Conservation (phyloP, 2,888 invertebrate species). For the Adelphocoris suturalis region DNA sequence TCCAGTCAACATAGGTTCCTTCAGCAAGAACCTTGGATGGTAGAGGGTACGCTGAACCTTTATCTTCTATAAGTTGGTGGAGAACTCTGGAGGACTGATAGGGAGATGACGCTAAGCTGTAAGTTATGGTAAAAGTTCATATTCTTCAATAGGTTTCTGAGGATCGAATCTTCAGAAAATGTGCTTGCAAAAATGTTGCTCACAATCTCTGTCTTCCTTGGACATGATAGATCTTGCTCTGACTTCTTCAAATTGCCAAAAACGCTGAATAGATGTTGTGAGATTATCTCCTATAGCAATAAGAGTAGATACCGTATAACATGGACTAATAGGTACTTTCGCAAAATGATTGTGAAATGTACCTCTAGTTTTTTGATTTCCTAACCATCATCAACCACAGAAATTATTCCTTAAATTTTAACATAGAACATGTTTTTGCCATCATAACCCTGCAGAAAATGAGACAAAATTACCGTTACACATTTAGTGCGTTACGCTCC, state of each 20-base stretch:
- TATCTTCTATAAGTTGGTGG: constrained; percentile 74
- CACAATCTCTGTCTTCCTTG: constrained; percentile 9
- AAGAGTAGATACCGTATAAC: not conserved
- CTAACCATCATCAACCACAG: no score
- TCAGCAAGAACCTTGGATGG: constrained; percentile 72
- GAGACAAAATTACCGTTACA: no score
- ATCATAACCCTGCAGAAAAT: no score
- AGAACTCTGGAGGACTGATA: constrained; percentile 74
- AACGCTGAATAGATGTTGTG: constrained; percentile 25
- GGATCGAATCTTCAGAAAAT: constrained; percentile 75
- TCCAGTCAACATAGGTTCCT: constrained; percentile 76
- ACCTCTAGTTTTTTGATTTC: no score
- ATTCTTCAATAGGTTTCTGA: constrained; percentile 72
- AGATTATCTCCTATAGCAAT: not conserved
- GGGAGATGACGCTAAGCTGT: constrained; percentile 75
- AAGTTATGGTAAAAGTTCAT: constrained; percentile 75
- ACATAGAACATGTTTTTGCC: no score
- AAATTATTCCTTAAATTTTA: no score
- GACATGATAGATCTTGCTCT: not conserved
- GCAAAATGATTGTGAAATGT: no score
- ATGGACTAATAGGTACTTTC: not conserved
- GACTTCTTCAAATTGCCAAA: constrained; percentile 50
- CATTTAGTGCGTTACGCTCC: no score
- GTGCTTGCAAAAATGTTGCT: constrained; percentile 65
- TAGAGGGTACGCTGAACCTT: constrained; percentile 72